phyloP scores from a whole-genome alignment of 2,888 invertebrate genomes.

The Heliconius cydno region DNA sequence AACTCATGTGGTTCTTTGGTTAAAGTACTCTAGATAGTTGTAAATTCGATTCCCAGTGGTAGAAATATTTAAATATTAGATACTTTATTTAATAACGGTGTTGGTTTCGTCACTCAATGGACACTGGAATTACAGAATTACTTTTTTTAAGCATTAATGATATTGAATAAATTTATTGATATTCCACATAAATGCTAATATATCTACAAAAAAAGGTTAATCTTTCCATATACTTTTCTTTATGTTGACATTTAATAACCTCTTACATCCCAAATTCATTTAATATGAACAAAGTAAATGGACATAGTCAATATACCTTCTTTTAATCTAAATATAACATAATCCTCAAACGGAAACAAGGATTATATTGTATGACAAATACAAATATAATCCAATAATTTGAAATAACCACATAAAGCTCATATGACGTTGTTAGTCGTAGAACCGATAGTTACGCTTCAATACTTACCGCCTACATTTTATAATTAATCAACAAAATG shows the following conservation, averaged over 20 bases:
- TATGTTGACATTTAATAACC: background rate
- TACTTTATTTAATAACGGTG: too few species aligned
- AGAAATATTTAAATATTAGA: background rate
- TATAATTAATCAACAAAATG: slow-evolving; percentile 54
- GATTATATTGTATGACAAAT: background rate
- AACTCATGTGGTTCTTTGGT: background rate
- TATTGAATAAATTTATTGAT: background rate
- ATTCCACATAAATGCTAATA: background rate
- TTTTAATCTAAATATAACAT: background rate
- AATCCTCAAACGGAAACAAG: background rate
- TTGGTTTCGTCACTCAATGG: too few species aligned
- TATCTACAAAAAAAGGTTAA: too few species aligned
- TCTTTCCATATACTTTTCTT: background rate
- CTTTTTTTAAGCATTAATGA: background rate
- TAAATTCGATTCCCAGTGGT: background rate
- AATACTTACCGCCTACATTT: slow-evolving; percentile 58
- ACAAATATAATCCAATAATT: slow-evolving; percentile 4
- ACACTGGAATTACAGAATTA: too few species aligned
- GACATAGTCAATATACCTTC: too few species aligned
- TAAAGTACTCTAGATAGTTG: background rate
- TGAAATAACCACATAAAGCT: slow-evolving; percentile 21
- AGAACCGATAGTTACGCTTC: slow-evolving; percentile 59
- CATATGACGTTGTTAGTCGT: slow-evolving; percentile 37
- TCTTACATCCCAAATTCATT: background rate
- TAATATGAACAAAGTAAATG: background rate